Evolutionary conservation across 2,888 invertebrate species (phyloP).

Genomic region (Odontocerum albicorne): DNA sequence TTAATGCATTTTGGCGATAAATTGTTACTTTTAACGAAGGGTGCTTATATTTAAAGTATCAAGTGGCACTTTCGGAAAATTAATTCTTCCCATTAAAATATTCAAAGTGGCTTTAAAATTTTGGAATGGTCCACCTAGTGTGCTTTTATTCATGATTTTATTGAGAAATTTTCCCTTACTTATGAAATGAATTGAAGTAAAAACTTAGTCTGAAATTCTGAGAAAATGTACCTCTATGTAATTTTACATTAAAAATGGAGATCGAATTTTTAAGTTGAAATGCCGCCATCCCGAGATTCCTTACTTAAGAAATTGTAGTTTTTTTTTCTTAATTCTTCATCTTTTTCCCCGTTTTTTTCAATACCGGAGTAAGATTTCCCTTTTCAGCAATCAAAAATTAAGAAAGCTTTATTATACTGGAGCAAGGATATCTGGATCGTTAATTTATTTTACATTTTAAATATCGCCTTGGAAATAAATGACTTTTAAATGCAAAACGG

Average conservation of each 20-base stretch:
- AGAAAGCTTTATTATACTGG: no score
- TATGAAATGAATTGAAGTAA: conserved; percentile 4
- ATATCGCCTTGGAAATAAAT: no score
- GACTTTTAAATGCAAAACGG: no score
- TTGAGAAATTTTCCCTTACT: conserved; percentile 6
- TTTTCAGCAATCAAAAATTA: no score
- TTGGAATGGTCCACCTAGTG: background rate
- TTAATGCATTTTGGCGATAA: conserved; percentile 14
- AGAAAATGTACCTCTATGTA: conserved; percentile 1
- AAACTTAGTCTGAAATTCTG: conserved; percentile 8
- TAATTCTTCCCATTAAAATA: conserved; percentile 13
- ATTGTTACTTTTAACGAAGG: conserved; percentile 2
- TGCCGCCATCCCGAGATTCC: no score
- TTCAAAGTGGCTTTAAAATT: conserved; percentile 12
- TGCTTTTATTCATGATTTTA: conserved; percentile 12
- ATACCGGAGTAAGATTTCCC: no score
- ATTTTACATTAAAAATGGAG: conserved; percentile 7
- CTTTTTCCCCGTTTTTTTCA: conserved; percentile 5
- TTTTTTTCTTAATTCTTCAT: no score
- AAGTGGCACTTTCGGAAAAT: conserved; percentile 14
- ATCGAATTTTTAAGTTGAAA: conserved; percentile 8
- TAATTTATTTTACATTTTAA: no score
- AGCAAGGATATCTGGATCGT: no score
- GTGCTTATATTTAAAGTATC: conserved; percentile 10
- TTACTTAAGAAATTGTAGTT: no score